Conservation (phyloP, 2,888 invertebrate genomes). For the Orthosia gothica region DNA sequence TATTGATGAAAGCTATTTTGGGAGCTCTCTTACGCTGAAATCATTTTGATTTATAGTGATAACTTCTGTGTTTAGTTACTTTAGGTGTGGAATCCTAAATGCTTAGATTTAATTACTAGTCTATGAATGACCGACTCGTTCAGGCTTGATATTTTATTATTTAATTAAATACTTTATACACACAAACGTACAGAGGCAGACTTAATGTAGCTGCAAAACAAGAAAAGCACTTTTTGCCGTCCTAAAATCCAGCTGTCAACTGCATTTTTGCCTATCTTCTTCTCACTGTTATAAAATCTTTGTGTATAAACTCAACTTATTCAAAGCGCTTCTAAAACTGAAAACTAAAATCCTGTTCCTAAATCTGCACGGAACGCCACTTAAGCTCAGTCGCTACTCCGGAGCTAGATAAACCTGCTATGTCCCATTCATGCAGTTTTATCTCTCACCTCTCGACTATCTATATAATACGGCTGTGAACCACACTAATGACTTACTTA, state of each 20-base stretch:
- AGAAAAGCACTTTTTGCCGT: no score
- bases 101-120: no score
- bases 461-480: constrained; percentile 48
- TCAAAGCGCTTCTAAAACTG: not conserved
- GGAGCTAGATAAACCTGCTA: not conserved
- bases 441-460: constrained; percentile 36
- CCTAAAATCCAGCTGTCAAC: no score
- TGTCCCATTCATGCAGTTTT: constrained; percentile 30
- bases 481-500: constrained; percentile 63
- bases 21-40: not conserved
- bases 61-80: no score
- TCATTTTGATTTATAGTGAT: not conserved
- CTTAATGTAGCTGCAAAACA: no score
- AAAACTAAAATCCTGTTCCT: not conserved
- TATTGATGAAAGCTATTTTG: constrained; percentile 12
- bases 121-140: no score
- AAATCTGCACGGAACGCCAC: not conserved
- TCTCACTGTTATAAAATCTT: no score
- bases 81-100: no score
- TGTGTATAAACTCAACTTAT: not conserved
- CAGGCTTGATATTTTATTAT: no score
- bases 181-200: no score
- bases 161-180: no score
- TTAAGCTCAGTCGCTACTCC: not conserved
- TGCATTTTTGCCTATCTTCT: no score